These are phyloP conservation scores for Phocoena sinus DNA, from an alignment of 2,113 vertebrate species.

Conservation along the genomic window DNA sequence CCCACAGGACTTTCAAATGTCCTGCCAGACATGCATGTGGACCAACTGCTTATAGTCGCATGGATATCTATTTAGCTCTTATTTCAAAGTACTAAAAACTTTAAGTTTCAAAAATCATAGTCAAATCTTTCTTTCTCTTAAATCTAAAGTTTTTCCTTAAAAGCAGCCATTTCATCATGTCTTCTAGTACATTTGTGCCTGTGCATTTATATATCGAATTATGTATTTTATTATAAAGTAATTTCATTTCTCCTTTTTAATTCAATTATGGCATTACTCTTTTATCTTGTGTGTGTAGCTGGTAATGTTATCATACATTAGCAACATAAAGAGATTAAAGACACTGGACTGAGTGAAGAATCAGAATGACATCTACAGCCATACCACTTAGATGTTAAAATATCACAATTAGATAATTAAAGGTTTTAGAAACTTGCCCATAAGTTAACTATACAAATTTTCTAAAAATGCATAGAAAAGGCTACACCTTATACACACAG, in stretches of 20 bases:
- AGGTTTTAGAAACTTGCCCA: neutral
- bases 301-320: constrained; percentile 33
- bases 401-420: neutral
- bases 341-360: neutral
- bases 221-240: constrained; percentile 36
- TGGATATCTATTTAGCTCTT: neutral
- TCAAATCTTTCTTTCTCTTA: neutral
- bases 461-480: neutral
- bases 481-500: neutral
- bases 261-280: constrained; percentile 31
- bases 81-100: constrained; percentile 10
- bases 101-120: neutral
- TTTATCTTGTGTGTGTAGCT: neutral
- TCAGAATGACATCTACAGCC: neutral
- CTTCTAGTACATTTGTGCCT: neutral
- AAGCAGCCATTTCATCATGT: neutral
- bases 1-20: neutral
- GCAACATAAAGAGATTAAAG: neutral
- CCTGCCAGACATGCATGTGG: neutral
- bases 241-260: constrained; percentile 50
- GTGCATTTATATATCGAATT: constrained; percentile 34
- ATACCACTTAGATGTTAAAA: constrained; percentile 5
- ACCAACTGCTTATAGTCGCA: neutral
- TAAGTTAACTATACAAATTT: neutral
- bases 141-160: neutral